A percentile compares a stretch with the other conserved stretches of the same genome.
Evolutionary conservation across 2,113 vertebrate species (phyloP).

Genomic region (Petrocephalus zakoni): DNA sequence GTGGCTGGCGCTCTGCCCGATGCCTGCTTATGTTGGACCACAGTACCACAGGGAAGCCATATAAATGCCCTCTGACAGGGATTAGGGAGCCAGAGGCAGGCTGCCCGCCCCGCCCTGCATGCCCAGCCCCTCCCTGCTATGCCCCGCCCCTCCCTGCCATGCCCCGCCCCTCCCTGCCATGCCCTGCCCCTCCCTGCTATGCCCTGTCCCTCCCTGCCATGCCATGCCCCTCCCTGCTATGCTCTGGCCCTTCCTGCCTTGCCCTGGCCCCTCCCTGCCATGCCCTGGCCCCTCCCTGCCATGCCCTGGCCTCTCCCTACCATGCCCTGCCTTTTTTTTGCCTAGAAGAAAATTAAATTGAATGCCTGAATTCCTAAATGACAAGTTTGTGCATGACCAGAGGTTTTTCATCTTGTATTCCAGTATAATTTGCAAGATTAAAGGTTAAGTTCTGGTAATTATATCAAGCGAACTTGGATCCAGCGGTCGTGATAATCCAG

Average conservation of each 20-base stretch:
- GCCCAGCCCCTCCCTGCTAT: background rate
- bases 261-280: too few relatives aligned
- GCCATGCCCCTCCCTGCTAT: background rate
- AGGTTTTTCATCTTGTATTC: constrained; percentile 39
- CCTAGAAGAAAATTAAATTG: constrained; percentile 28
- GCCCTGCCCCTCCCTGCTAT: too few relatives aligned
- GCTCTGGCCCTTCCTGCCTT: background rate
- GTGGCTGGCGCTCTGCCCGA: constrained; percentile 47
- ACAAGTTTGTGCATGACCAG: constrained; percentile 41
- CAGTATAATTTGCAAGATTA: constrained; percentile 44
- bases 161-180: background rate
- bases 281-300: background rate
- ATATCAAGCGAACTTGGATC: constrained; percentile 49
- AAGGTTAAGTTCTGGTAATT: constrained; percentile 57
- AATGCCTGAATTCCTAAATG: constrained; percentile 47
- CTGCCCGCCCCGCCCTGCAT: background rate
- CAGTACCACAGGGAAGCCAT: background rate
- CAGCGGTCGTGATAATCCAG: background rate
- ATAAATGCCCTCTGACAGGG: background rate
- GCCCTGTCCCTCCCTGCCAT: background rate
- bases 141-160: background rate
- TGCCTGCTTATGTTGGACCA: background rate
- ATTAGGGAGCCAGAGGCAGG: background rate
- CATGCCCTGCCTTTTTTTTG: too few relatives aligned
- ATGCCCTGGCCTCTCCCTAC: background rate